Base-by-base conservation (phyloP, 1,140 invertebrate genomes). In the Atta colombica region DNA sequence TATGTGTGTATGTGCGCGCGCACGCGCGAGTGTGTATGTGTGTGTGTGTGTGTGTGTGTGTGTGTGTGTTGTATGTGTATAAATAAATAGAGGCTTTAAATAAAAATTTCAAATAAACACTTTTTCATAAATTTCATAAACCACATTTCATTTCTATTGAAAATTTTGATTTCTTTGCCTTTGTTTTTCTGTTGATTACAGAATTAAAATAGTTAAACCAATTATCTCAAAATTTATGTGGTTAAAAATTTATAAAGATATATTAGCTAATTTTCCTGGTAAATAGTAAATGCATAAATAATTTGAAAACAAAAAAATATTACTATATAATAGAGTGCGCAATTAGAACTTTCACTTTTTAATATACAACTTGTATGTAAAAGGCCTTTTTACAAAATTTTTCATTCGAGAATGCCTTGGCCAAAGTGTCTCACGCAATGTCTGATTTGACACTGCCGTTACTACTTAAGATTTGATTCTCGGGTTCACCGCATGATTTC, bases 391-490 rank as follows among this genome's bases (percentile, higher is more conserved):
- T 7, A 3, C n/a, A 18, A 61, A 82, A 63, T 16, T 21, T n/a
- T 58, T 60, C 65, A 45, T 49, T 39, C n/a, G 3, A 28, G 39
- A 35, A 39, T 16, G 65, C 21, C 21, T 28, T 18, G 4, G 2
- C 3, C 53, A 1, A 49, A 6, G 21, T 25, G 14, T 51, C 7
- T 75, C 8, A 12, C 39, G 25, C 25, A 25, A 39, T 68, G 69
- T 61, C 69, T 39, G 55, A 84, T 25, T 39, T 58, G 25, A 75
- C 39, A 61, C 39, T 61, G 28, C 8, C 69, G 55, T 84, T 84
- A 84, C 69, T 39, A 75, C 80, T 84, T 51, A 45, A 63, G 8
- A 25, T 61, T 84, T 35, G 74, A 84, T 84, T 45, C 18, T 18
- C 69, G 28, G 55, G 69, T 74, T 84, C 28, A 39, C 80, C 68